phyloP scores from a whole-genome alignment of 2,888 invertebrate species.

The Seladonia tumulorum region DNA sequence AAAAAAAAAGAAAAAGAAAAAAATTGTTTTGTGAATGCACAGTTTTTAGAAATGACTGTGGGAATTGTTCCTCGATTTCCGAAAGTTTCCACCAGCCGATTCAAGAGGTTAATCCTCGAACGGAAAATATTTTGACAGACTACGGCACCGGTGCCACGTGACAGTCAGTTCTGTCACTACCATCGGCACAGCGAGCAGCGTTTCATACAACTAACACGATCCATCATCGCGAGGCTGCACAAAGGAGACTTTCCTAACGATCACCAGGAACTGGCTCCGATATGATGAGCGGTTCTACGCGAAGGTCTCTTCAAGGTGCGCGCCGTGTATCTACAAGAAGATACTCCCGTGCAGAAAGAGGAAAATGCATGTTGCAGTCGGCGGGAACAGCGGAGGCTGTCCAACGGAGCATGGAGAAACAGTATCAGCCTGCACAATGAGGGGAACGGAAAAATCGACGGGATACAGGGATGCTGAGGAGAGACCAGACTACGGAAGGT shows the following conservation, averaged over 20 bases:
- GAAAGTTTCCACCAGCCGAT: neutral
- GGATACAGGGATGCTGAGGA: slow-evolving; percentile 18
- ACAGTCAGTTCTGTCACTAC: neutral
- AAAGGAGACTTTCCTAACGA: slow-evolving; percentile 45
- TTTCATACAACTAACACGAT: slow-evolving; percentile 12
- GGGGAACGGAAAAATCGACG: slow-evolving; percentile 50
- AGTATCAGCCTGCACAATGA: slow-evolving; percentile 63
- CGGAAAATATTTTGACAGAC: slow-evolving; percentile 5
- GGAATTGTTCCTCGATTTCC: neutral
- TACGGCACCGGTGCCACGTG: neutral
- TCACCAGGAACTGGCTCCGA: slow-evolving; percentile 40
- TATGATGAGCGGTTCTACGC: slow-evolving; percentile 35
- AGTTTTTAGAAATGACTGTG: neutral
- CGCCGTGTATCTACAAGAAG: slow-evolving; percentile 11
- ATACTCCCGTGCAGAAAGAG: slow-evolving; percentile 20
- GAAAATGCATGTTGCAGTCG: slow-evolving; percentile 51
- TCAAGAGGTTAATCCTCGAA: neutral
- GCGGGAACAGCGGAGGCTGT: slow-evolving; percentile 48
- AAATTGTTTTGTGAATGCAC: neutral
- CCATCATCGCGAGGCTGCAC: slow-evolving; percentile 34
- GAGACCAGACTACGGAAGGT: slow-evolving; percentile 25
- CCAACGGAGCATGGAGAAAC: slow-evolving; percentile 72
- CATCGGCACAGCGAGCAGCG: neutral
- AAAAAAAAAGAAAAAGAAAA: too few relatives aligned
- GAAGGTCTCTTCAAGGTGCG: slow-evolving; percentile 46